These are phyloP conservation scores for Macrophya alboannulata DNA, from an alignment of 2,888 invertebrate species.

Conservation along the genomic window DNA sequence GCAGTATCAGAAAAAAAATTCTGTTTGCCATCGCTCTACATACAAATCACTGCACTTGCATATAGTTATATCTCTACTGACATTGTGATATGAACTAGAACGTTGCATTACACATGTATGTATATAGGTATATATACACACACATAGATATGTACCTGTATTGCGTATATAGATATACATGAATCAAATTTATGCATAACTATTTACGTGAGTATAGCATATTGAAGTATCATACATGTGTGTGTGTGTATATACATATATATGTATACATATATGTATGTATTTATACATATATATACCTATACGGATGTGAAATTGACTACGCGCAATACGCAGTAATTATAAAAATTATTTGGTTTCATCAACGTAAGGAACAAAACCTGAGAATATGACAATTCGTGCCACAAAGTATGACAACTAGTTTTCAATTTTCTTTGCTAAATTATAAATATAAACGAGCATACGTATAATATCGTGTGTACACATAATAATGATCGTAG, in stretches of 20 bases:
- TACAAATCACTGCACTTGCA: constrained; percentile 47
- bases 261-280: background rate
- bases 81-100: constrained; percentile 55
- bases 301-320: constrained; percentile 2
- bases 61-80: constrained; percentile 39
- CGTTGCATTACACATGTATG: constrained; percentile 29
- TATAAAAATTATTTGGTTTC: constrained; percentile 66
- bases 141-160: constrained; percentile 68
- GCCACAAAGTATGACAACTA: constrained; percentile 38
- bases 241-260: background rate
- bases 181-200: constrained; percentile 67
- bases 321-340: constrained; percentile 60
- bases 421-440: constrained; percentile 44
- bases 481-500: constrained; percentile 62
- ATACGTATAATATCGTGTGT: constrained; percentile 59
- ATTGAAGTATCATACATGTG: constrained; percentile 58
- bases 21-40: constrained; percentile 34
- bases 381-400: constrained; percentile 44
- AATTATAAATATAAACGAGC: constrained; percentile 3
- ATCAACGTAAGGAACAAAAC: constrained; percentile 64
- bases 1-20: constrained; percentile 32
- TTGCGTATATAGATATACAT: constrained; percentile 64
- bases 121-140: constrained; percentile 55
- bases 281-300: background rate
- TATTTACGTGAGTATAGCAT: constrained; percentile 58